Evolutionary conservation across 2,113 vertebrate species (phyloP).

Genomic region (Corvus hawaiiensis): DNA sequence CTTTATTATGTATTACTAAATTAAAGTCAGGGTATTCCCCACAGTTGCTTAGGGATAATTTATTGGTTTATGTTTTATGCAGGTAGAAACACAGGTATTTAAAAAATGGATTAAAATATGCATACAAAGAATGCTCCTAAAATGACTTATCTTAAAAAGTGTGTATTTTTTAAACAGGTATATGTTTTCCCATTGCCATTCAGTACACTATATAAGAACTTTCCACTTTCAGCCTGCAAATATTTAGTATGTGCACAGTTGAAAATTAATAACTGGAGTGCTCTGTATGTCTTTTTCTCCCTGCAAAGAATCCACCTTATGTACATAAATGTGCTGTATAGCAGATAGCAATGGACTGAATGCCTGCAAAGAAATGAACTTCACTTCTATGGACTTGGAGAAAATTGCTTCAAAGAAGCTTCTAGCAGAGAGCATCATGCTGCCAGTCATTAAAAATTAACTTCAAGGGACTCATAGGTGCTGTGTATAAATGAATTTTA

Average conservation of each 20-base stretch:
- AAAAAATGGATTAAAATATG: neutral
- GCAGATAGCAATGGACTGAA: neutral
- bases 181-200: neutral
- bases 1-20: neutral
- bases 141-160: neutral
- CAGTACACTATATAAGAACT: neutral
- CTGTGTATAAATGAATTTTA: neutral
- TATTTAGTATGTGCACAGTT: neutral
- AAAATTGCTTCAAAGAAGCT: neutral
- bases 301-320: neutral
- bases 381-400: neutral
- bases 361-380: neutral
- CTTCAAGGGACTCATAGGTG: neutral
- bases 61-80: neutral
- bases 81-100: neutral
- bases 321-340: neutral
- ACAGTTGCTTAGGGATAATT: neutral
- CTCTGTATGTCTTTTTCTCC: neutral
- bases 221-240: neutral
- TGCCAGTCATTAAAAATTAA: neutral
- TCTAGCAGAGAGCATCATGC: neutral
- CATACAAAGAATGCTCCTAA: neutral
- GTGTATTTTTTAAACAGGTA: neutral
- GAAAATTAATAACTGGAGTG: neutral
- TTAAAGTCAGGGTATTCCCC: neutral